phyloP scores from a whole-genome alignment of 1,140 invertebrate genomes.

The Halesus radiatus region DNA sequence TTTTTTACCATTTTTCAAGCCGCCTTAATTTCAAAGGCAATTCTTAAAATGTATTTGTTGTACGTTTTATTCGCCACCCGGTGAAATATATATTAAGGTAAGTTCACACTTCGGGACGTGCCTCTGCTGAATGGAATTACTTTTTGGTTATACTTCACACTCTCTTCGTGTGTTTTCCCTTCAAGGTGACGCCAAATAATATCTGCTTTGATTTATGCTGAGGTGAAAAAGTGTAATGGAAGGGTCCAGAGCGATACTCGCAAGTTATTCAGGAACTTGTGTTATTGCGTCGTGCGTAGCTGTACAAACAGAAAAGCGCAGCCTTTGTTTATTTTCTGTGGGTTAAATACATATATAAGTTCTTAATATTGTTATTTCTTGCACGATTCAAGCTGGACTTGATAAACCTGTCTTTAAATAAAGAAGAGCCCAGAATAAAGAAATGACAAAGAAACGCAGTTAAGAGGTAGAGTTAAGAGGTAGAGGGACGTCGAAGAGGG shows the following conservation, averaged over 20 bases:
- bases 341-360: too few species aligned
- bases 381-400: too few species aligned
- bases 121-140: conserved; percentile 15
- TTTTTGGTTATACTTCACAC: conserved; percentile 18
- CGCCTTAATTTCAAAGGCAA: too few species aligned
- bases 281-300: background rate
- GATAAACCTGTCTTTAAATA: too few species aligned
- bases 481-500: too few species aligned
- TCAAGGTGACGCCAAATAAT: background rate
- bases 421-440: too few species aligned
- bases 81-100: background rate
- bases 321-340: too few species aligned
- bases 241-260: background rate
- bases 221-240: conserved; percentile 6
- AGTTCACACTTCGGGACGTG: background rate
- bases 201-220: conserved; percentile 7
- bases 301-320: too few species aligned
- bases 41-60: background rate
- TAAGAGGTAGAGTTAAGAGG: too few species aligned
- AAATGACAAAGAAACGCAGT: too few species aligned
- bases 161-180: conserved; percentile 13
- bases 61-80: background rate
- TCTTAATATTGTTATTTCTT: too few species aligned
- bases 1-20: too few species aligned
- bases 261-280: conserved; percentile 17